A percentile compares a stretch with the other conserved stretches of the same genome.
These are phyloP conservation scores for Plebejus argus DNA, from an alignment of 2,888 invertebrate species.

Conservation along the genomic window DNA sequence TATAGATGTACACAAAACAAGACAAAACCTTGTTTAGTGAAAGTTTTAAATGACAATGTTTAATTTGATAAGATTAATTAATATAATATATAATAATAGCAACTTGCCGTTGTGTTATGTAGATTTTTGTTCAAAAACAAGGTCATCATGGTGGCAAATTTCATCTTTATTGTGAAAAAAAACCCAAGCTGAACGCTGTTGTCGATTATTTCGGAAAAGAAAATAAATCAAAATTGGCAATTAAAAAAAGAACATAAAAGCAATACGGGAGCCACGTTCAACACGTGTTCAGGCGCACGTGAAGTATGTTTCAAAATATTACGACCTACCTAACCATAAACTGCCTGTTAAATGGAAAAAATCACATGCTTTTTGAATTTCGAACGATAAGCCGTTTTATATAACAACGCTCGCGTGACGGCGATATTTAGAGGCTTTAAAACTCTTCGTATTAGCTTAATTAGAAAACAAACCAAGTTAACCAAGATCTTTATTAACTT, in stretches of 20 bases:
- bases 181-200: background rate
- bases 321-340: slow-evolving; percentile 42
- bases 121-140: background rate
- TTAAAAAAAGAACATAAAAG: slow-evolving; percentile 38
- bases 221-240: slow-evolving; percentile 17
- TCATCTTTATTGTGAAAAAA: background rate
- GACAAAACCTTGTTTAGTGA: background rate
- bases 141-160: background rate
- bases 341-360: slow-evolving; percentile 34
- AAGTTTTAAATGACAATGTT: background rate
- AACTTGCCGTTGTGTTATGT: background rate
- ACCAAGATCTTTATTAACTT: background rate
- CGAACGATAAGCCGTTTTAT: slow-evolving; percentile 23
- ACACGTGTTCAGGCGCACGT: slow-evolving; percentile 36
- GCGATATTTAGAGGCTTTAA: background rate
- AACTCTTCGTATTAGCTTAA: background rate
- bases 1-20: background rate
- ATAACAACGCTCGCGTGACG: background rate
- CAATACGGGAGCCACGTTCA: slow-evolving; percentile 25
- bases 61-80: background rate
- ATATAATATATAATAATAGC: no score
- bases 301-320: slow-evolving; percentile 49
- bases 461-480: background rate
- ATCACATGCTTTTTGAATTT: slow-evolving; percentile 28
- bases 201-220: background rate